Conservation (phyloP, 92 coral and sea anemone species). For the Plumapathes pennacea region DNA sequence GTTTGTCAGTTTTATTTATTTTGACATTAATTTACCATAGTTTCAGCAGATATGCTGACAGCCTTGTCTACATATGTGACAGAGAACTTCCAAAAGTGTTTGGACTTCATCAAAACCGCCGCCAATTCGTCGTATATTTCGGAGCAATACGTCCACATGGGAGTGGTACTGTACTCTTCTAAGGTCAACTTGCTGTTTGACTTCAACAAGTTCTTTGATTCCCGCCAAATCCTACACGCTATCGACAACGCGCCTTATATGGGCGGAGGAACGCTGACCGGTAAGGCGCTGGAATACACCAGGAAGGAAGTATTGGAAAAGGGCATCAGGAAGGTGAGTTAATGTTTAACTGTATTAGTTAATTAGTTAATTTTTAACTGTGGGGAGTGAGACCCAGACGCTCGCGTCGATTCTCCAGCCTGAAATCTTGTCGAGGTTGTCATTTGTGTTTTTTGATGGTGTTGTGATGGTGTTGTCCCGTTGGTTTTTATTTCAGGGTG, state of each 20-base stretch:
- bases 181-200: slow-evolving; percentile 3
- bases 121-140: slow-evolving; percentile 55
- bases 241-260: slow-evolving; percentile 22
- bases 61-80: too few species aligned
- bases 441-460: too few species aligned
- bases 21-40: too few species aligned
- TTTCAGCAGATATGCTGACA: too few species aligned
- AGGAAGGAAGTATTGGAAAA: slow-evolving; percentile 34
- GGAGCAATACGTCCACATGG: slow-evolving; percentile 47
- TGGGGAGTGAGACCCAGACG: too few species aligned
- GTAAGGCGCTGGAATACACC: slow-evolving; percentile 19
- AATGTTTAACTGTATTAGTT: too few species aligned
- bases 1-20: too few species aligned
- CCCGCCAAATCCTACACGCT: slow-evolving; percentile 20
- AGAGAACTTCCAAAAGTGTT: slow-evolving; percentile 59
- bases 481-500: neutral
- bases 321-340: slow-evolving; percentile 15
- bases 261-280: slow-evolving; percentile 34
- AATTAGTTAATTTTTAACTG: too few species aligned
- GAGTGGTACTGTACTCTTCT: slow-evolving; percentile 47
- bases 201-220: slow-evolving; percentile 10
- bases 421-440: too few species aligned
- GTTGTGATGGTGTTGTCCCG: too few species aligned
- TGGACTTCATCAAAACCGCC: slow-evolving; percentile 59
- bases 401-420: too few species aligned